Percentiles rank a stretch among this genome's conserved stretches.
These are phyloP conservation scores for Hassar affinis DNA, from an alignment of 2,113 vertebrate genomes.

Conservation along the genomic window DNA sequence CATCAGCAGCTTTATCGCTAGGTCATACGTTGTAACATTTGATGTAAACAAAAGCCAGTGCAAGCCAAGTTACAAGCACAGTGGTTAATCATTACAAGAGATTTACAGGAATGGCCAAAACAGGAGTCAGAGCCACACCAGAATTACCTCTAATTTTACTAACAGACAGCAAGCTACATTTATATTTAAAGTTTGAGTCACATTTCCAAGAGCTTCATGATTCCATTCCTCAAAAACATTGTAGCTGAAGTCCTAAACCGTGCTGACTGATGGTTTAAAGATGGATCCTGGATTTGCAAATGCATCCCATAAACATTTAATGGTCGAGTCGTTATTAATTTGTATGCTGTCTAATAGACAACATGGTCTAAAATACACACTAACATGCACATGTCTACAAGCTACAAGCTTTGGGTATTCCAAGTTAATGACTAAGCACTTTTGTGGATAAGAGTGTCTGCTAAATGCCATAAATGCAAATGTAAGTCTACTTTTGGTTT, in stretches of 20 bases:
- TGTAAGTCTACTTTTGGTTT: background rate
- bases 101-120: conserved; percentile 9
- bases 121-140: background rate
- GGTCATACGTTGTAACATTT: background rate
- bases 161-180: background rate
- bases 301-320: background rate
- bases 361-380: background rate
- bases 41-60: background rate
- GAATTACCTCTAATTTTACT: conserved; percentile 3
- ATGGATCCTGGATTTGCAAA: background rate
- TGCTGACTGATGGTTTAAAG: background rate
- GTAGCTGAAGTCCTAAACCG: background rate
- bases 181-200: background rate
- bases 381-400: too few relatives aligned
- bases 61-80: background rate
- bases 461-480: too few relatives aligned
- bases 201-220: background rate
- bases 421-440: too few relatives aligned
- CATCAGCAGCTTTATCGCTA: background rate
- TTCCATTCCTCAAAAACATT: background rate
- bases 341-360: background rate
- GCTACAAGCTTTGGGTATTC: too few relatives aligned
- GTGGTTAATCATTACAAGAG: conserved; percentile 36
- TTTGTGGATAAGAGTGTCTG: too few relatives aligned
- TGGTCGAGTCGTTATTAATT: background rate